phyloP scores from a whole-genome alignment of 53 echinoderm and acorn worm genomes.

The Holothuria leucospilota region DNA sequence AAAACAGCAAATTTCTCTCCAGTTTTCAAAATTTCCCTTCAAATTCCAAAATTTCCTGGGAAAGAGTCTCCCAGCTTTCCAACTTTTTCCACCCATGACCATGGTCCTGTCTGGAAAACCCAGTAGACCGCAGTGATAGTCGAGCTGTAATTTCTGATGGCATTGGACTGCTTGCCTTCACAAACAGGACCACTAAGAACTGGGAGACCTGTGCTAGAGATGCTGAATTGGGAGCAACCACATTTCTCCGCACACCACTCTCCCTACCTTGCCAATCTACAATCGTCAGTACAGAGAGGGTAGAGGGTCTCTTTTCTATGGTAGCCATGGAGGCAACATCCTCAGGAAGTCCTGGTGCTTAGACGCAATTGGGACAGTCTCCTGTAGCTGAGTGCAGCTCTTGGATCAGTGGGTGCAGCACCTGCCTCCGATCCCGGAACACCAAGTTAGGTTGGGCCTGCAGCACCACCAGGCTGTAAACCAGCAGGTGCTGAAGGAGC shows the following conservation, averaged over 20 bases:
- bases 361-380: not conserved
- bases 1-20: too few species aligned
- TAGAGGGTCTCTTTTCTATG: not conserved
- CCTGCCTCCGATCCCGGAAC: not conserved
- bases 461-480: not conserved
- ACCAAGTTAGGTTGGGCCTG: not conserved
- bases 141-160: not conserved
- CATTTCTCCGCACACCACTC: not conserved
- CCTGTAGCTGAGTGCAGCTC: not conserved
- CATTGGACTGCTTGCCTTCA: too few species aligned
- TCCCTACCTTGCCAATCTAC: not conserved
- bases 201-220: not conserved
- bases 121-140: not conserved
- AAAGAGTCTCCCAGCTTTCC: too few species aligned
- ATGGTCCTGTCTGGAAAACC: too few species aligned
- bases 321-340: conserved; percentile 5
- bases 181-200: not conserved
- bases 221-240: not conserved
- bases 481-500: not conserved
- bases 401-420: not conserved
- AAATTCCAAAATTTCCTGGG: too few species aligned
- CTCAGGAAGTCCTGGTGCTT: not conserved
- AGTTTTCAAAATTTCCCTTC: too few species aligned
- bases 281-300: conserved; percentile 10
- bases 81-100: too few species aligned